phyloP scores from a whole-genome alignment of 1,140 invertebrate species.

The Stegodyphus dumicola region DNA sequence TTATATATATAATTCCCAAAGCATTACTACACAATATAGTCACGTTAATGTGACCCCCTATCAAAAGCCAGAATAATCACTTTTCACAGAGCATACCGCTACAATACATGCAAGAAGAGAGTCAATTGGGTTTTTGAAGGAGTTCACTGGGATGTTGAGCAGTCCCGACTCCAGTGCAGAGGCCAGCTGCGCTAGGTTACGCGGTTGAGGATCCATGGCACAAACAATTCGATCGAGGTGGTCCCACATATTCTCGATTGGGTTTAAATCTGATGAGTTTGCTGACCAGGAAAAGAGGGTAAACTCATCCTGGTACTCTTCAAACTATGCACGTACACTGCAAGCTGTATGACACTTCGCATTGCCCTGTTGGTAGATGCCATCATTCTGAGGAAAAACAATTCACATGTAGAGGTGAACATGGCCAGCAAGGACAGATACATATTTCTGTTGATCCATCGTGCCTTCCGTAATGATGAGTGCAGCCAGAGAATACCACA shows the following conservation, averaged over 20 bases:
- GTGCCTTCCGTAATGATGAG: conserved; percentile 12
- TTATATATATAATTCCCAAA: no score
- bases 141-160: conserved; percentile 2
- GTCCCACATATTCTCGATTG: conserved; percentile 6
- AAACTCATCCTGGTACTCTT: conserved; percentile 12
- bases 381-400: conserved; percentile 16
- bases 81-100: not conserved
- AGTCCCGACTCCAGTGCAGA: not conserved
- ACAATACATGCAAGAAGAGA: not conserved
- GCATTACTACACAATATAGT: conserved; percentile 2
- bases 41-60: conserved; percentile 5
- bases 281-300: not conserved
- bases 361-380: conserved; percentile 12
- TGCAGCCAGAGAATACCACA: not conserved
- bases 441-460: not conserved
- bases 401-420: not conserved
- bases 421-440: conserved; percentile 7
- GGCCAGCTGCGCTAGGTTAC: conserved; percentile 8
- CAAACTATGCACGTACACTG: conserved; percentile 7
- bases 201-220: not conserved
- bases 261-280: not conserved
- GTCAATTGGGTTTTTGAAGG: conserved; percentile 1
- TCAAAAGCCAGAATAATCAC: conserved; percentile 9
- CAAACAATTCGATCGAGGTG: conserved; percentile 1
- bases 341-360: conserved; percentile 1